Evolutionary conservation across 2,113 vertebrate species (phyloP).

Genomic region (Hyaena hyaena): DNA sequence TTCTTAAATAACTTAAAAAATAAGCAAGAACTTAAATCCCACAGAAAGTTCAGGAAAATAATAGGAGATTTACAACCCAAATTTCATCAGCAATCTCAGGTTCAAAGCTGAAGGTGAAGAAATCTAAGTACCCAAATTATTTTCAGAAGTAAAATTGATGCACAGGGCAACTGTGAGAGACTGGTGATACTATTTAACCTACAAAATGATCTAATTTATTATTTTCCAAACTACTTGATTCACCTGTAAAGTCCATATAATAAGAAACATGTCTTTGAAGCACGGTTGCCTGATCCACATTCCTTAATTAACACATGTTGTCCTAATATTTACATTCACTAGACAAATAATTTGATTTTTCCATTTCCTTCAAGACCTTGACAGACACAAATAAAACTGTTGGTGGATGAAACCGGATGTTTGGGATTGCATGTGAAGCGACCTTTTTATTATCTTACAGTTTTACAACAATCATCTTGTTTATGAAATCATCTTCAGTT

Average conservation of each 20-base stretch:
- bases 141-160: constrained; percentile 51
- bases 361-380: constrained; percentile 52
- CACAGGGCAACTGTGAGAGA: not conserved
- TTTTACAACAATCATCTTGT: constrained; percentile 51
- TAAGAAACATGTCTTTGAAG: constrained; percentile 46
- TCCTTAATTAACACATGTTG: constrained; percentile 67
- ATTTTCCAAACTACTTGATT: constrained; percentile 67
- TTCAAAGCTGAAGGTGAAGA: not conserved
- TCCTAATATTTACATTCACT: constrained; percentile 67
- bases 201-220: constrained; percentile 55
- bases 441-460: constrained; percentile 52
- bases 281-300: constrained; percentile 41
- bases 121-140: not conserved
- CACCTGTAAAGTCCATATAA: constrained; percentile 55
- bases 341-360: constrained; percentile 63
- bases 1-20: constrained; percentile 84
- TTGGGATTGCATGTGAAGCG: constrained; percentile 25
- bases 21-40: constrained; percentile 75
- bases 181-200: not conserved
- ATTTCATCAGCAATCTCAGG: not conserved
- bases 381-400: constrained; percentile 52
- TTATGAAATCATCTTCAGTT: constrained; percentile 54
- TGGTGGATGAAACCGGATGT: constrained; percentile 42
- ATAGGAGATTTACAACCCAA: constrained; percentile 63
- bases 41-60: constrained; percentile 64